Conservation (phyloP, 2,888 invertebrate species). For the Spisula subtruncata region DNA sequence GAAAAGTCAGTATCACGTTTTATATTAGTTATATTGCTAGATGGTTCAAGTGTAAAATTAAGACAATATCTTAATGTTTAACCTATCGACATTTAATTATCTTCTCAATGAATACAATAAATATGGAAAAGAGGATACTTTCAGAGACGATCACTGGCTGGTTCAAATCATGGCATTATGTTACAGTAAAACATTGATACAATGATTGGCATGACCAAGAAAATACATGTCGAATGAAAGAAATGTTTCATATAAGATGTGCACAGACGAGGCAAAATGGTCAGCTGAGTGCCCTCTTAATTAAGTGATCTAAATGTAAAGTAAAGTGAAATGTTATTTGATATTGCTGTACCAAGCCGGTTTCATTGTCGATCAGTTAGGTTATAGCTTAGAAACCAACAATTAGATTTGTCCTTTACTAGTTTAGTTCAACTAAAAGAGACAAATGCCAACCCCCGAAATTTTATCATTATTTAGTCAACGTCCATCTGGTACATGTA, state of each 20-base stretch:
- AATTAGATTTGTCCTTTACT: no score
- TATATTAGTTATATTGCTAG: slow-evolving; percentile 60
- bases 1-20: slow-evolving; percentile 65
- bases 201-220: background rate
- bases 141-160: background rate
- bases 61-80: slow-evolving; percentile 70
- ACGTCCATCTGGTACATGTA: no score
- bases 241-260: background rate
- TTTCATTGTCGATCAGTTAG: no score
- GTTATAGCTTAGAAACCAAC: no score
- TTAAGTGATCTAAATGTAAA: no score
- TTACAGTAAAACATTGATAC: background rate
- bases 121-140: slow-evolving; percentile 24
- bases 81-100: slow-evolving; percentile 67
- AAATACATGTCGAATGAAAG: background rate
- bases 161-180: background rate
- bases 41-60: slow-evolving; percentile 62
- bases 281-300: no score
- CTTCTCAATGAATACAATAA: slow-evolving; percentile 31
- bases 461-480: no score
- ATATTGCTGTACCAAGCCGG: no score
- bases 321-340: no score
- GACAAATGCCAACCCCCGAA: no score
- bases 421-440: no score
- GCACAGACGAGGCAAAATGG: no score